Percentiles rank a stretch among this genome's conserved stretches.
phyloP scores from a whole-genome alignment of 2,888 invertebrate genomes.

The Tenodera sinensis region DNA sequence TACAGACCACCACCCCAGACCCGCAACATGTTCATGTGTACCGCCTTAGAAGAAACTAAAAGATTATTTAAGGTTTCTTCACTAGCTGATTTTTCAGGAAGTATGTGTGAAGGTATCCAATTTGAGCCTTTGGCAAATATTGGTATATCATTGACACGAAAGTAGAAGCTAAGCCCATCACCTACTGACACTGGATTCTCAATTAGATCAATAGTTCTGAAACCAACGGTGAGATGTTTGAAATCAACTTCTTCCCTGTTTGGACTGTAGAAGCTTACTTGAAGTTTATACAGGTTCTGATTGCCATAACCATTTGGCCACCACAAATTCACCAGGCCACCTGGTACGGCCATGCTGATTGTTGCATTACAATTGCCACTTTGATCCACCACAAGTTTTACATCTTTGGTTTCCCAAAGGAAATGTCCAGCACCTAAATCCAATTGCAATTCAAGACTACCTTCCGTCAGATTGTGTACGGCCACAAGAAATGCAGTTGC shows the following conservation, averaged over 20 bases:
- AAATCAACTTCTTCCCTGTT: constrained; percentile 42
- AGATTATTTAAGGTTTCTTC: constrained; percentile 57
- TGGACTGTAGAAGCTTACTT: constrained; percentile 47
- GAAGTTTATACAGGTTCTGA: constrained; percentile 70
- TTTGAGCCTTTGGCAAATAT: constrained; percentile 96
- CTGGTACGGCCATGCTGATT: constrained; percentile 1
- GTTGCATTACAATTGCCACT: constrained; percentile 11
- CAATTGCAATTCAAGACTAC: constrained; percentile 11
- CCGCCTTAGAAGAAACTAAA: constrained; percentile 64
- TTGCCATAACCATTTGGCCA: constrained; percentile 93
- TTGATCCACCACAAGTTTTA: neutral
- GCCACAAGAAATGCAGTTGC: constrained; percentile 13
- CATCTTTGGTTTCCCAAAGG: neutral
- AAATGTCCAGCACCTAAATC: neutral
- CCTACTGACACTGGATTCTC: constrained; percentile 57
- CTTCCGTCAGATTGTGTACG: neutral
- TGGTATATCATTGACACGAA: constrained; percentile 77
- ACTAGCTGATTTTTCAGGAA: constrained; percentile 69
- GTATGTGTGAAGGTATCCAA: constrained; percentile 83
- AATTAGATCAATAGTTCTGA: constrained; percentile 78
- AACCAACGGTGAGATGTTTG: constrained; percentile 70
- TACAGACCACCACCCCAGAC: constrained; percentile 99
- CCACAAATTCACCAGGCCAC: constrained; percentile 61
- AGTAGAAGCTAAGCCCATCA: constrained; percentile 75
- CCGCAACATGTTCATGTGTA: constrained; percentile 90